Evolutionary conservation across 2,797 vertebrate species (phyloP).

Genomic region (Percopsis omiscomaycus): DNA sequence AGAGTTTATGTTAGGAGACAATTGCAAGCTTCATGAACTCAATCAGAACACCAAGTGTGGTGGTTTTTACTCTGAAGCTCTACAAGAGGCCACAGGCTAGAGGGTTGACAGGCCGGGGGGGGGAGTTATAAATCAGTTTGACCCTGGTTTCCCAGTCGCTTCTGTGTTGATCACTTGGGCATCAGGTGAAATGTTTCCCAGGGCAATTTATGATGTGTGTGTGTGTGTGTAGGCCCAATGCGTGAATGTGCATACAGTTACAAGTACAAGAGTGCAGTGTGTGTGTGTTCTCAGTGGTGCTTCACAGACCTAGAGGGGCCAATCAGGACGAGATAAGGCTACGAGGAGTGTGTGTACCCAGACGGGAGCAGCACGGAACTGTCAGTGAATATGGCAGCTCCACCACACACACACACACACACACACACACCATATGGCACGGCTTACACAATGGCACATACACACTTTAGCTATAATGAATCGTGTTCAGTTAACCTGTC

Average conservation of each 20-base stretch:
- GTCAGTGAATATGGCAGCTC: constrained; percentile 40
- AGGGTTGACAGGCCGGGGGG: background rate
- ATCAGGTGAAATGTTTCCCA: constrained; percentile 78
- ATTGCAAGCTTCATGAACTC: background rate
- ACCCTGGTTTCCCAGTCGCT: background rate
- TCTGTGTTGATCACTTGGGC: constrained; percentile 1
- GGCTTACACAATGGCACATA: constrained; percentile 46
- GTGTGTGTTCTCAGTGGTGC: constrained; percentile 2
- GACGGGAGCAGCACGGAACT: constrained; percentile 80
- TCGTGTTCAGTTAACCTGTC: background rate
- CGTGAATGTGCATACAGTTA: too few relatives aligned
- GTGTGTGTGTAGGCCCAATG: constrained; percentile 1
- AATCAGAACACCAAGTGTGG: background rate
- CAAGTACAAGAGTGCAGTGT: constrained; percentile 5
- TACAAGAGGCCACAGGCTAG: background rate
- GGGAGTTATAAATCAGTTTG: constrained; percentile 65
- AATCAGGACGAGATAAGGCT: background rate
- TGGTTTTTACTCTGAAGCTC: background rate
- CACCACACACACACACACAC: constrained; percentile 11
- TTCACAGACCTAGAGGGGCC: too few relatives aligned
- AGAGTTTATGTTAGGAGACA: background rate
- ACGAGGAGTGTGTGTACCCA: constrained; percentile 70
- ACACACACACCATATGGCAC: constrained; percentile 56
- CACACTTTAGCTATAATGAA: constrained; percentile 9
- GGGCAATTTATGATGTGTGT: constrained; percentile 24